These are phyloP conservation scores for Epsilonema sp. DNA, from an alignment of 2,888 invertebrate species.

Conservation along the genomic window DNA sequence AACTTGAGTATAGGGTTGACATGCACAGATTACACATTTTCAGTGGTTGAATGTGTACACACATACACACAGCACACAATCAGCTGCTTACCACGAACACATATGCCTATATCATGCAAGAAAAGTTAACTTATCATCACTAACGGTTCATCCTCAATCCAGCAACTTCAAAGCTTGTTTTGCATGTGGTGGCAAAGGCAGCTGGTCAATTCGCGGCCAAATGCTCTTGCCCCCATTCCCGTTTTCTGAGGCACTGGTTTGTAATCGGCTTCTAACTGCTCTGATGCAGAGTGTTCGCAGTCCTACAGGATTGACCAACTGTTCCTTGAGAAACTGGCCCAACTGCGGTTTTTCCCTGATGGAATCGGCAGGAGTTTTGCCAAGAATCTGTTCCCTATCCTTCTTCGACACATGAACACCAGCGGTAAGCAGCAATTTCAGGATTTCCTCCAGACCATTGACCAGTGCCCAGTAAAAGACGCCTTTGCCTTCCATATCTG, in stretches of 20 bases:
- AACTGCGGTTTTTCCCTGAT: constrained; percentile 3
- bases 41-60: no score
- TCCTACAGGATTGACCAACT: constrained; percentile 5
- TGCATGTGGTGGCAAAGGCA: neutral
- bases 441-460: constrained; percentile 10
- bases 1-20: no score
- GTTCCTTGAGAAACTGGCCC: constrained; percentile 3
- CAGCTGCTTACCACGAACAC: no score
- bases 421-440: constrained; percentile 18
- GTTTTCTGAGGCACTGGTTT: no score
- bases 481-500: constrained; percentile 11
- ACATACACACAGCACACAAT: no score
- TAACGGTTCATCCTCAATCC: no score
- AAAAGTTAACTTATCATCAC: no score
- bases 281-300: neutral
- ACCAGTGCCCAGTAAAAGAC: constrained; percentile 13
- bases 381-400: neutral
- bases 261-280: neutral
- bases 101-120: no score
- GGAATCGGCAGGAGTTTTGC: neutral
- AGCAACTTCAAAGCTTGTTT: no score
- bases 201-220: neutral
- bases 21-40: no score
- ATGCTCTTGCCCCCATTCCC: neutral
- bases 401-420: constrained; percentile 16